Conservation (phyloP, 2,113 vertebrate species). For the Conger conger region DNA sequence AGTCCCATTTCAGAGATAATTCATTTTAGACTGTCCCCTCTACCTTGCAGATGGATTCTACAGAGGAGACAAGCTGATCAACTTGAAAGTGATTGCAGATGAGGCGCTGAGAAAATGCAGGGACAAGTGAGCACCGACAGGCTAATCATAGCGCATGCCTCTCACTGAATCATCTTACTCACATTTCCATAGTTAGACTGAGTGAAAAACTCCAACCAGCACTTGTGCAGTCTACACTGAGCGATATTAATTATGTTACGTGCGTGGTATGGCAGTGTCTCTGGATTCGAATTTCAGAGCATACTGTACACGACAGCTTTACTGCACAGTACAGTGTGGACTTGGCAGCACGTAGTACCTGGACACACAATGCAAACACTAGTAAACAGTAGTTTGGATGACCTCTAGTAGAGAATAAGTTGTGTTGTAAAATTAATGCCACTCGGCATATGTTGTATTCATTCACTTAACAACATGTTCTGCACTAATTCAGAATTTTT, state of each 20-base stretch:
- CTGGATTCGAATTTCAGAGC: too few relatives aligned
- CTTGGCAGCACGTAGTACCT: too few relatives aligned
- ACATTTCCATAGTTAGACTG: not conserved
- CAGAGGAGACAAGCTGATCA: slow-evolving; percentile 93
- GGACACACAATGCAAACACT: too few relatives aligned
- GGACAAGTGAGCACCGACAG: slow-evolving; percentile 79
- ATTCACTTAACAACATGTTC: not conserved
- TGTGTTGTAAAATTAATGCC: not conserved
- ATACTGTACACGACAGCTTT: too few relatives aligned
- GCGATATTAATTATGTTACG: not conserved
- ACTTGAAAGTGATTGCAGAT: slow-evolving; percentile 87
- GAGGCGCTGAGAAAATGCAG: slow-evolving; percentile 87
- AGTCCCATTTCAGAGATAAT: not conserved
- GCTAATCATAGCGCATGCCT: not conserved
- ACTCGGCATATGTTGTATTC: not conserved
- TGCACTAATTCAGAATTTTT: not conserved
- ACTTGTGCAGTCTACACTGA: not conserved
- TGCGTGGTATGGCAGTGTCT: too few relatives aligned
- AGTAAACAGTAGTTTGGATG: too few relatives aligned
- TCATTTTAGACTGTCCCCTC: not conserved
- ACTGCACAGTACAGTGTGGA: too few relatives aligned
- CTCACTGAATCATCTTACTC: not conserved
- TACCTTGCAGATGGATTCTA: slow-evolving; percentile 86
- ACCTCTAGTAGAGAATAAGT: not conserved
- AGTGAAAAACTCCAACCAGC: not conserved